phyloP scores from a whole-genome alignment of 2,797 vertebrate genomes.

The Diplodus puntazzo region DNA sequence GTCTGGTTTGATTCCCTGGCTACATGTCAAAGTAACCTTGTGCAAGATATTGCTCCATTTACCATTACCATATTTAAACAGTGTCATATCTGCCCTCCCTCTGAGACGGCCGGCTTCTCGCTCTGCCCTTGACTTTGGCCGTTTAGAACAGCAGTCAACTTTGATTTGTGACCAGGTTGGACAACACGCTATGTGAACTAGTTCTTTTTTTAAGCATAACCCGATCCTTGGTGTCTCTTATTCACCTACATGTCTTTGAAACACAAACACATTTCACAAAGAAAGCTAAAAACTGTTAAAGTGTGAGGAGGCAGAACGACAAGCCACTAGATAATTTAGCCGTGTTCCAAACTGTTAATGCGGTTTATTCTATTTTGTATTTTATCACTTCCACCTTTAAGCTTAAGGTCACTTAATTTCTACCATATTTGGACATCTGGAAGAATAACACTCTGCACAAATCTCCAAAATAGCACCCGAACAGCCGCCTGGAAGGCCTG shows the following conservation, averaged over 20 bases:
- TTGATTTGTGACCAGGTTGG: not conserved
- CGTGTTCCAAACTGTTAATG: too few relatives aligned
- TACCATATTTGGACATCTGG: not conserved
- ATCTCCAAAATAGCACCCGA: not conserved
- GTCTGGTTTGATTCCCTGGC: too few relatives aligned
- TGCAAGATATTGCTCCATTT: too few relatives aligned
- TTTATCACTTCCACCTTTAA: not conserved
- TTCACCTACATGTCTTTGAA: not conserved
- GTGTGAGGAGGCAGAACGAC: not conserved
- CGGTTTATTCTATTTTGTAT: not conserved
- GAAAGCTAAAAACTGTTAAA: not conserved
- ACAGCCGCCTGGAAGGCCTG: not conserved
- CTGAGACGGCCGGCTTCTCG: not conserved
- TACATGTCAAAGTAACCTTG: too few relatives aligned
- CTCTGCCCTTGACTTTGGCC: too few relatives aligned
- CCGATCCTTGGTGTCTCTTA: not conserved
- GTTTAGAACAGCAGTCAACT: too few relatives aligned
- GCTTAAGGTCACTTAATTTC: not conserved
- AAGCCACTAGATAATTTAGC: not conserved
- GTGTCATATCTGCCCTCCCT: not conserved
- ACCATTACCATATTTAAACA: not conserved
- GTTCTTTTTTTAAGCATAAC: not conserved
- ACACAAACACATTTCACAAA: not conserved
- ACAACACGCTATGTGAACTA: not conserved
- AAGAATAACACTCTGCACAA: not conserved